Conservation (phyloP, 2,113 vertebrate species). For the Xiphophorus hellerii region DNA sequence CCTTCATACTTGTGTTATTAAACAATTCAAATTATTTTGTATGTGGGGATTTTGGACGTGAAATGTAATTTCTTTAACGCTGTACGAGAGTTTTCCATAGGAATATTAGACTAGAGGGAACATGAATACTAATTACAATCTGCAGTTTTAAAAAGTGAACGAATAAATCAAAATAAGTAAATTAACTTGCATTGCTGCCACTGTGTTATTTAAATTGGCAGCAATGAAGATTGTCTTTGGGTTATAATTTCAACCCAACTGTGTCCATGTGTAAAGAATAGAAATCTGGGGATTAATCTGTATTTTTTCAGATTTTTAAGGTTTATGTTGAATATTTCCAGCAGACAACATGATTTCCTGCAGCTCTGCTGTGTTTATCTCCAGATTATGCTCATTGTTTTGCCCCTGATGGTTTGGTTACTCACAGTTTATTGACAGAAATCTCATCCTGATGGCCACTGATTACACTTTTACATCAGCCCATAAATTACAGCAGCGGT, state of each 20-base stretch:
- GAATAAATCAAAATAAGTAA: not conserved
- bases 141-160: not conserved
- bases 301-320: not conserved
- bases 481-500: not conserved
- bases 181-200: not conserved
- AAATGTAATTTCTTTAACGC: not conserved
- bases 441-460: not conserved
- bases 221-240: not conserved
- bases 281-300: not conserved
- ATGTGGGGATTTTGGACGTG: too few relatives aligned
- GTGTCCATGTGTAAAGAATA: not conserved
- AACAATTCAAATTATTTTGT: not conserved
- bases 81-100: too few relatives aligned
- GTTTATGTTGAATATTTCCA: not conserved
- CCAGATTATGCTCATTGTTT: not conserved
- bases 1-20: not conserved
- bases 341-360: not conserved
- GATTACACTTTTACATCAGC: not conserved
- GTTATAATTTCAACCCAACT: not conserved
- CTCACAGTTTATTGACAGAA: not conserved
- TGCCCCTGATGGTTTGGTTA: not conserved
- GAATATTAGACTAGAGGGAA: not conserved
- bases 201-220: not conserved
- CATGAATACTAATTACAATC: not conserved
- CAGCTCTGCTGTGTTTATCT: not conserved